These are phyloP conservation scores for Leuciscus waleckii DNA, from an alignment of 2,797 vertebrate species.

Conservation along the genomic window DNA sequence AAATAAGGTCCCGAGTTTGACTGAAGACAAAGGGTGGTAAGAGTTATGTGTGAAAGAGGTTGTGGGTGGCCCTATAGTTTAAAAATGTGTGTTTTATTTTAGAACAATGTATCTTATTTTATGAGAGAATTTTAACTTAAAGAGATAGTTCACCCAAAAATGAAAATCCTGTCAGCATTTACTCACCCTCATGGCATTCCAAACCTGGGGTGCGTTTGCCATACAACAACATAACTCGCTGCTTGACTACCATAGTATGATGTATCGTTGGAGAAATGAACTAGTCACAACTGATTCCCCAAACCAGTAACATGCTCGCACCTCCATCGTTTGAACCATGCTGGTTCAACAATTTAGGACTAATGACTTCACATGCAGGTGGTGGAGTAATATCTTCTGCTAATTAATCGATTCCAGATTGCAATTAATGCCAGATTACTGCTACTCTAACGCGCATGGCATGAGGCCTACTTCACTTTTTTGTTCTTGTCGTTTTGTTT, in stretches of 20 bases:
- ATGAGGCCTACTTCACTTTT: background rate
- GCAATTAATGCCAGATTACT: background rate
- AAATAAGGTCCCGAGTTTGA: conserved; percentile 60
- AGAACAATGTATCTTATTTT: background rate
- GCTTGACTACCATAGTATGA: background rate
- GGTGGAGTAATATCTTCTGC: background rate
- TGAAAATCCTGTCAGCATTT: background rate
- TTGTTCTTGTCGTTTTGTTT: background rate
- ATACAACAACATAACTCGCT: background rate
- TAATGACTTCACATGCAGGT: background rate
- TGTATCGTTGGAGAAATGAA: background rate
- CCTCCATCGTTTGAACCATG: background rate
- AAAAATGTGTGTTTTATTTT: background rate
- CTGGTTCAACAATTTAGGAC: background rate
- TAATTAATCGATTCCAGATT: background rate
- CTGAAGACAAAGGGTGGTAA: conserved; percentile 60
- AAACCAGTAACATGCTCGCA: background rate
- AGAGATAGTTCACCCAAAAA: background rate
- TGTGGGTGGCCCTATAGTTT: background rate
- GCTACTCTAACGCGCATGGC: background rate
- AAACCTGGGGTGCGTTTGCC: background rate
- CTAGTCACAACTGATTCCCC: background rate
- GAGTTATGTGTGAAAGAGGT: conserved; percentile 45
- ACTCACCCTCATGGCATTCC: background rate
- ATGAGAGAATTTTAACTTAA: background rate